Percentiles rank a stretch among this genome's conserved stretches.
Evolutionary conservation across 2,888 invertebrate genomes (phyloP).

Genomic region (Furcula furcula): DNA sequence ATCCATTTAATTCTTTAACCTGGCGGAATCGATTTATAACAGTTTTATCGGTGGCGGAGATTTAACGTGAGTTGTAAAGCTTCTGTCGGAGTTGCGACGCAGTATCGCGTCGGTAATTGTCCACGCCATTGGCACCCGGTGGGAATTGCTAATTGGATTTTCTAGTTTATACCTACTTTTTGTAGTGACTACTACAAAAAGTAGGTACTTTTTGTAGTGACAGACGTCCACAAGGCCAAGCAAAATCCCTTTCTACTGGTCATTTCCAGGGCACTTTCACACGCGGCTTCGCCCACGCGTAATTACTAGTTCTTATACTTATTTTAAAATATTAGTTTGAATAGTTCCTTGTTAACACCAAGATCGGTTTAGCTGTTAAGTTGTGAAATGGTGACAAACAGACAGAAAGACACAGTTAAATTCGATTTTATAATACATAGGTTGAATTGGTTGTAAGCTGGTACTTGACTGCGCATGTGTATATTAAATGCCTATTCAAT

Average conservation of each 20-base stretch:
- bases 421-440: too few relatives aligned
- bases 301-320: too few relatives aligned
- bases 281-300: background rate
- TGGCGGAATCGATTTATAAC: conserved; percentile 77
- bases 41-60: conserved; percentile 62
- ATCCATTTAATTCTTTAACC: conserved; percentile 77
- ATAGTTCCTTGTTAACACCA: too few relatives aligned
- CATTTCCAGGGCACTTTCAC: background rate
- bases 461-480: too few relatives aligned
- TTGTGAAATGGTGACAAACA: too few relatives aligned
- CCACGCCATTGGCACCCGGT: conserved; percentile 46
- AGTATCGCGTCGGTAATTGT: conserved; percentile 33
- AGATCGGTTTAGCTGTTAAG: too few relatives aligned
- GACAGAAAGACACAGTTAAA: too few relatives aligned
- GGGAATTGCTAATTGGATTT: conserved; percentile 56
- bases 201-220: conserved; percentile 22
- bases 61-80: conserved; percentile 66
- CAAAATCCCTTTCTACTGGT: background rate
- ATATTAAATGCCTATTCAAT: too few relatives aligned
- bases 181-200: too few relatives aligned
- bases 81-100: conserved; percentile 54
- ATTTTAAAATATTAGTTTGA: too few relatives aligned
- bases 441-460: too few relatives aligned
- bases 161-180: conserved; percentile 51
- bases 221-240: conserved; percentile 7